Base-by-base conservation (phyloP, 2,888 invertebrate genomes). In the Elysia crispata region DNA sequence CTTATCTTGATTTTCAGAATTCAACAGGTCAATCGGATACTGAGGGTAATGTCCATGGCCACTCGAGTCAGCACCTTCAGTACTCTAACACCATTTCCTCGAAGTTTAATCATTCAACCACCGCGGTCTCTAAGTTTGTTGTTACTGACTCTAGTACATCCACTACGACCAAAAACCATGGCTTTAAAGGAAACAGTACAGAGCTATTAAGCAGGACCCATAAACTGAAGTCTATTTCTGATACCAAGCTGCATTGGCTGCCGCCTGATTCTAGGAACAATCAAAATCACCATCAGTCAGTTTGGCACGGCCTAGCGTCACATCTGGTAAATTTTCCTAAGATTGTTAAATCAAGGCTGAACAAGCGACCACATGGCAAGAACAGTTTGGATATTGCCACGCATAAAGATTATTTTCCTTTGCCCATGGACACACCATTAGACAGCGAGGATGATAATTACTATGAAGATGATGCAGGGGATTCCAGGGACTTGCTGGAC, bases 321-420 rank as follows among this genome's bases (percentile, higher is more conserved):
- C 83, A 85, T 67, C 73, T 85, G 76, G 82, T 83, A 49, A 83
- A 83, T 74, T 78, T 83, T 23, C 83, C 83, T 28, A 83, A 82
- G 20, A 76, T 79, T 1, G 72, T 85, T 18, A 80, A 80, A n/a
- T 81, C 83, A 1, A 77, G 83, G 23, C 75, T 85, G 66, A 76
- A 81, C 25, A 82, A 78, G 23, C 66, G 83, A 18, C 70, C 80
- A 0, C 81, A 82, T 41, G 79, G 78, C 67, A 82, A 82, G 54
- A 76, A 57, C 20, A 76, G 57, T 66, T 31, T 79, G 18, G 77
- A 77, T 31, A n/a, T n/a, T n/a, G 81, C 78, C 0, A 72, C 83
- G 18, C 81, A 79, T 18, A 82, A 79, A 23, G 85, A 83, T 64
- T 85, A 83, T 67, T 79, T 82, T 33, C 83, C 82, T 13, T 33